A percentile compares a stretch with the other conserved stretches of the same genome.
Conservation (phyloP, 2,888 invertebrate species). For the Cyaniris semiargus region DNA sequence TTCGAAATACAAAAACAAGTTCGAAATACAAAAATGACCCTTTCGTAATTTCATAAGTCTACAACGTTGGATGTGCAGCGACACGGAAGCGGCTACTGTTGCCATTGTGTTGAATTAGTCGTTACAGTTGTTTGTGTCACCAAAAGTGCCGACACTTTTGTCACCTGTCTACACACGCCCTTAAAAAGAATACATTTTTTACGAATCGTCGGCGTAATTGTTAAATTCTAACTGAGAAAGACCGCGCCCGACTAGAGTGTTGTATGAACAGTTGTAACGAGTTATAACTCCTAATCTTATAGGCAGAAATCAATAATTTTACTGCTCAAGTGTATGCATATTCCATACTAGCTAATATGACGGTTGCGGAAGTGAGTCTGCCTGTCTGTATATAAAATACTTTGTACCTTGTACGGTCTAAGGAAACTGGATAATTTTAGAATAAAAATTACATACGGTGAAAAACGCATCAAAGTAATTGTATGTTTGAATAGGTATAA, state of each 20-base stretch:
- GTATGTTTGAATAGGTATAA: too few species aligned
- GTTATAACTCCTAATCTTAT: background rate
- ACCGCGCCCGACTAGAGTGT: background rate
- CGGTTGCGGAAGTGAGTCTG: too few species aligned
- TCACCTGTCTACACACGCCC: slow-evolving; percentile 54
- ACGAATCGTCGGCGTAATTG: slow-evolving; percentile 15
- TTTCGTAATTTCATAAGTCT: background rate
- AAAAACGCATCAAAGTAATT: too few species aligned
- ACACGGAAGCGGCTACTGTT: slow-evolving; percentile 78
- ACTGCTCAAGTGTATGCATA: background rate
- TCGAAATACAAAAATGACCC: background rate
- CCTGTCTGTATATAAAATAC: background rate
- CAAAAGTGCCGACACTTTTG: slow-evolving; percentile 60
- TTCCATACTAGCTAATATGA: background rate
- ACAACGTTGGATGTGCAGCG: slow-evolving; percentile 43
- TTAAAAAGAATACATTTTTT: slow-evolving; percentile 32
- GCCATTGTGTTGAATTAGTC: slow-evolving; percentile 63
- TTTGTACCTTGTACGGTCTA: background rate
- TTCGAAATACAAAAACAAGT: too few species aligned
- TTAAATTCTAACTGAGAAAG: background rate
- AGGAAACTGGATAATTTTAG: background rate
- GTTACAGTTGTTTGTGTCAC: slow-evolving; percentile 62
- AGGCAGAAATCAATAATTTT: background rate
- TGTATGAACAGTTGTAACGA: background rate
- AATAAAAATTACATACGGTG: background rate